phyloP scores from a whole-genome alignment of 2,888 invertebrate species.

The Mantis religiosa region DNA sequence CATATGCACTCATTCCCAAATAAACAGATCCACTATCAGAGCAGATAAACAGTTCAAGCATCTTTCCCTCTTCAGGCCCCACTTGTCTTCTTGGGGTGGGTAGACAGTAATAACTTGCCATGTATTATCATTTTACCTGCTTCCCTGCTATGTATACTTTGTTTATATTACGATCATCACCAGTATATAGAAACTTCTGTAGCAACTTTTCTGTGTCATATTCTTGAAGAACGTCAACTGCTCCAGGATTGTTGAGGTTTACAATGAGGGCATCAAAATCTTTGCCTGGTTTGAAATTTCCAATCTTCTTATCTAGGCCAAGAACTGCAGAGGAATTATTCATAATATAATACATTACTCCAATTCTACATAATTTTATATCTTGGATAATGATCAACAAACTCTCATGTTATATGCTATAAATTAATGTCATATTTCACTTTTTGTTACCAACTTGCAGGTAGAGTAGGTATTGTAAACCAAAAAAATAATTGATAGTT shows the following conservation, averaged over 20 bases:
- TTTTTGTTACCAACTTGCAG: too few species aligned
- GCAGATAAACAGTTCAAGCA: too few species aligned
- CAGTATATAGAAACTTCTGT: constrained; percentile 72
- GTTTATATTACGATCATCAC: constrained; percentile 78
- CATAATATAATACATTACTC: not conserved
- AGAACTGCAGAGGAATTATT: constrained; percentile 54
- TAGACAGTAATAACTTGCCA: too few species aligned
- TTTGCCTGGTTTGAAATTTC: constrained; percentile 76
- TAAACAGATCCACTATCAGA: too few species aligned
- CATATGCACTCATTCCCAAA: too few species aligned
- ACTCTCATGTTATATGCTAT: too few species aligned
- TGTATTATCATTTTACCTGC: constrained; percentile 46
- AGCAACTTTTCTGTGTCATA: constrained; percentile 56
- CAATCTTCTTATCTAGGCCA: constrained; percentile 65
- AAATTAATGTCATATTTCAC: too few species aligned
- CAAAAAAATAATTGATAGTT: too few species aligned
- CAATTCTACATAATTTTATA: not conserved
- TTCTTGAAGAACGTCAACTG: constrained; percentile 37
- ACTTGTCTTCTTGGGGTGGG: too few species aligned
- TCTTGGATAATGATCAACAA: too few species aligned
- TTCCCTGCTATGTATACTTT: constrained; percentile 72
- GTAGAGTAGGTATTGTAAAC: too few species aligned
- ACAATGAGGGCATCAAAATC: constrained; percentile 83
- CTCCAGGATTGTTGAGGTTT: constrained; percentile 50
- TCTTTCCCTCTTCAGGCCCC: too few species aligned